Evolutionary conservation across 2,797 vertebrate species (phyloP), one percentile per base, ranked within the genome.

Genomic region (Esox masquinongy): DNA sequence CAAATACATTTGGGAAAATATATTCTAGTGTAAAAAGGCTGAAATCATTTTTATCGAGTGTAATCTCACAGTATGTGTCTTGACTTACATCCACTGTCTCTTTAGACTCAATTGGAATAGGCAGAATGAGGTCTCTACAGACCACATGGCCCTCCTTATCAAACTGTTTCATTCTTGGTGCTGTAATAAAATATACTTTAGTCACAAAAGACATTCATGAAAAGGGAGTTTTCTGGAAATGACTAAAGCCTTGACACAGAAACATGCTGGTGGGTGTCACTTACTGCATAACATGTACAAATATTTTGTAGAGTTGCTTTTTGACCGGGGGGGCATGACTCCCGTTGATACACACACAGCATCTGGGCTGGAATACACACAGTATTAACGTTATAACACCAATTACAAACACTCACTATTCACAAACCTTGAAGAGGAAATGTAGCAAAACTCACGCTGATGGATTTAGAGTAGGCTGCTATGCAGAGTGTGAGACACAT

Each of bases 301-400:
- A 8, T 1, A 70, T 0, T 0, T 1, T 39, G 2, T 0, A 0
- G 1, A 87, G 0, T 19, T 0, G 0, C 5, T 0, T 36, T 4
- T 70, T 67, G 0, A 1, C 0, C 1, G 77, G 39, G 26, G 1
- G 17, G 1, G 16, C 3, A 43, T 89, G 85, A 80, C 56, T 83
- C 39, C 86, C 85, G 1, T 85, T 92, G 77, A 94, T 49, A 31
- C 85, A 90, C 36, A 94, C 80, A 63, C 90, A 90, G 73, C 92
- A 93, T 3, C 31, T 39, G 59, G 92, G 93, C 94, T 94, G 80
- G 1, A 87, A 83, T 14, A 75, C 16, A 72, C 2, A 77, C n/a
- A 50, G 8, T 9, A n/a, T n/a, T 56, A 14, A 11, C 8, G 4
- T 12, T 17, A 17, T 67, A 51, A n/a, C n/a, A 12, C 19, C 9